Conservation (phyloP, 2,797 vertebrate species). For the Neosilurus mollespiculum region DNA sequence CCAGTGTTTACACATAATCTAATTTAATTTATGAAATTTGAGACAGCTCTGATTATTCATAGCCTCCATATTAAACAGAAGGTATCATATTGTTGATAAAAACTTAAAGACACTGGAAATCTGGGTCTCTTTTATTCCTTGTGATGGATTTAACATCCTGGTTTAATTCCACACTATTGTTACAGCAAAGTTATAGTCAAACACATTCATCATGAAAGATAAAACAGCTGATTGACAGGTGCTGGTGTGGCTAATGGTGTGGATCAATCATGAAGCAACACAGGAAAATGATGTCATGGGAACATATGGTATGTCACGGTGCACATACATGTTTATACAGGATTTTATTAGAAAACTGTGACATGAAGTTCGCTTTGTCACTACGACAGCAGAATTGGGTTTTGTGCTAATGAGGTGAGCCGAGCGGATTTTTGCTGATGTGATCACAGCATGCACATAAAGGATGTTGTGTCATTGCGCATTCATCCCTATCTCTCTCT, state of each 20-base stretch:
- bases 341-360: background rate
- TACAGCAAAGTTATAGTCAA: background rate
- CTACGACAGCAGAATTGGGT: constrained; percentile 1
- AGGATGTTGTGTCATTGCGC: constrained; percentile 52
- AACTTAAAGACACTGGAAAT: too few relatives aligned
- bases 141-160: background rate
- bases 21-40: background rate
- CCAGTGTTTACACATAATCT: background rate
- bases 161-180: background rate
- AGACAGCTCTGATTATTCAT: background rate
- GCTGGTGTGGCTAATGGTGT: constrained; percentile 44
- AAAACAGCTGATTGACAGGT: constrained; percentile 37
- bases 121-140: background rate
- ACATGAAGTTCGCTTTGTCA: constrained; percentile 13
- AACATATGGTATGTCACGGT: background rate
- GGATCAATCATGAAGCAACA: constrained; percentile 1
- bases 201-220: constrained; percentile 4
- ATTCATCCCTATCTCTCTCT: constrained; percentile 51
- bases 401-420: constrained; percentile 36
- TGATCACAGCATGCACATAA: constrained; percentile 53
- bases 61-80: background rate
- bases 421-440: constrained; percentile 68
- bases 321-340: constrained; percentile 14
- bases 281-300: constrained; percentile 6
- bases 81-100: constrained; percentile 1